Conservation (phyloP, 2,797 vertebrate genomes). For the Lepilemur septentrionalis region DNA sequence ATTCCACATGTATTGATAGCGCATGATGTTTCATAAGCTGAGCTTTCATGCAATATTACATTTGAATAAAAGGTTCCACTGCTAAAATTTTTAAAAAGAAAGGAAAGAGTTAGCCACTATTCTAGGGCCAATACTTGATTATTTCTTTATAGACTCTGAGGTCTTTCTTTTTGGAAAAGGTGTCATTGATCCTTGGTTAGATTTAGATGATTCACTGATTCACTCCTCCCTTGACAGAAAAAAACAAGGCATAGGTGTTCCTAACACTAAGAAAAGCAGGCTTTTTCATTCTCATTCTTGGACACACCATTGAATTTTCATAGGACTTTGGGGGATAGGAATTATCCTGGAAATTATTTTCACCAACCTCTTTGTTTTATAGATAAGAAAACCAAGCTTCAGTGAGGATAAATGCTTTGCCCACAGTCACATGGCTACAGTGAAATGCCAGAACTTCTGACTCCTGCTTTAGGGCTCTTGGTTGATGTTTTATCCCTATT, state of each 20-base stretch:
- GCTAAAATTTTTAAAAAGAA: not conserved
- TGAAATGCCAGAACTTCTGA: not conserved
- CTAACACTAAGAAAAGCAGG: not conserved
- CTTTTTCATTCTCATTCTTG: not conserved
- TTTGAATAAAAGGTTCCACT: not conserved
- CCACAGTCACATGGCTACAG: not conserved
- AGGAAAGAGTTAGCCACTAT: not conserved
- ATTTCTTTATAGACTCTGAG: not conserved
- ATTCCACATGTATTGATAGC: not conserved
- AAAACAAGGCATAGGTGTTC: not conserved
- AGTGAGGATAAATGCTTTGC: not conserved
- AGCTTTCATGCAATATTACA: not conserved
- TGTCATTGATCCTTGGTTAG: not conserved
- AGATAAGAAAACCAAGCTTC: constrained; percentile 2
- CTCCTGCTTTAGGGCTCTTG: not conserved
- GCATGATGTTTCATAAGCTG: not conserved
- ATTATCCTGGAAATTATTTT: constrained; percentile 16
- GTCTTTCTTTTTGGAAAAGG: not conserved
- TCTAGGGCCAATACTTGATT: not conserved
- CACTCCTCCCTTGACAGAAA: not conserved
- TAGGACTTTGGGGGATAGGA: not conserved
- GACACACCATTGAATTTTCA: not conserved
- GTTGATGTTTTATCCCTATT: not conserved
- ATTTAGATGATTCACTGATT: not conserved
- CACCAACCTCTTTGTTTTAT: not conserved